Evolutionary conservation across 2,113 vertebrate species (phyloP), one percentile per base, ranked within the genome.

Genomic region (Thamnaconus septentrionalis): DNA sequence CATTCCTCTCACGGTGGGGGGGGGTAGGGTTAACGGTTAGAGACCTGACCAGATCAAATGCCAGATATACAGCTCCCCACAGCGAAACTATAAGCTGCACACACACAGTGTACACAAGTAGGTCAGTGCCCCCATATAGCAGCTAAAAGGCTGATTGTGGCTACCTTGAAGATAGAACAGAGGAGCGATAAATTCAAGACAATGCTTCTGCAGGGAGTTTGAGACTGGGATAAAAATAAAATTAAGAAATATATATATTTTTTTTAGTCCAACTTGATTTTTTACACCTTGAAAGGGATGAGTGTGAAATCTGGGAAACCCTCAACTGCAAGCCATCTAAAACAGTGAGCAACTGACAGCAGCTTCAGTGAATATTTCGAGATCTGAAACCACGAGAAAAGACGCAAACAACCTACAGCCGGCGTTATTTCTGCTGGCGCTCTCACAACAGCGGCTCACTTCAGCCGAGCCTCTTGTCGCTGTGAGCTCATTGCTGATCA

Each of bases 21-120:
- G 41, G 55, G 68, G 9, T 7, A 64, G 6, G 1, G 56, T 59
- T 65, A 56, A 62, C 8, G 1, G 56, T 59, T 65, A 56, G 64
- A 72, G 60, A 58, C 52, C 49, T 45, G 73, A 59, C 64, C 69
- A 59, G 64, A 76, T 73, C 56, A 69, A 62, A 80, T 46, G 57
- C 10, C 56, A 76, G 69, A 68, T 61, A 54, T 31, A 56, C 3
- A 40, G 66, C 48, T 60, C 10, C 43, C 39, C 60, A 45, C 66
- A 7, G 48, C 42, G 52, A 74, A 70, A 61, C 52, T 57, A 68
- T 41, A 72, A 54, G 51, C 6, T 41, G 59, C 64, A 49, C 9
- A n/a, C 40, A 65, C 50, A n/a, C 57, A 67, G 40, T 50, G 12
- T 51, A 43, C 46, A 61, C 56, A n/a, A 46, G 52, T 40, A 73